Evolutionary conservation across 2,113 vertebrate species (phyloP).

Genomic region (Vireo altiloquus): DNA sequence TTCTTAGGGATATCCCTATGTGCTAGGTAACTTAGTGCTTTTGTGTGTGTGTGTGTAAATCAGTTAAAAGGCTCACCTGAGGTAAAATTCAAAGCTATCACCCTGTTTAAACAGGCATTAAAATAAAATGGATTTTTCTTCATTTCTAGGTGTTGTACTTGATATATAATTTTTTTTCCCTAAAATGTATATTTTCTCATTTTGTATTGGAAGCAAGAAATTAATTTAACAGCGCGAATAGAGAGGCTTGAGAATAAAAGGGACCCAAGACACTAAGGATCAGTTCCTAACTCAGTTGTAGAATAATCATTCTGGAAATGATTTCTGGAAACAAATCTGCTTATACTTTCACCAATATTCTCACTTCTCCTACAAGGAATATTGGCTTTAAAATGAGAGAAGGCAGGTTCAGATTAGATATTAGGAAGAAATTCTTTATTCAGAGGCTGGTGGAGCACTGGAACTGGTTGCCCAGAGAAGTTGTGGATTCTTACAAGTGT

Average conservation of each 20-base stretch:
- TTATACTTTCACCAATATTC: not conserved
- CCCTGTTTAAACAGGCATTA: not conserved
- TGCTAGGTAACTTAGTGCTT: not conserved
- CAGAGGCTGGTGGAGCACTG: not conserved
- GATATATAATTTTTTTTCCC: not conserved
- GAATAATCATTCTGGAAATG: not conserved
- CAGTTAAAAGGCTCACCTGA: not conserved
- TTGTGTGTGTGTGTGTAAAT: not conserved
- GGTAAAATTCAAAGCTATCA: not conserved
- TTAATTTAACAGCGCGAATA: not conserved
- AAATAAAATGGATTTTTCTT: not conserved
- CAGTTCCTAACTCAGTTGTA: not conserved
- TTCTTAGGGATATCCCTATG: not conserved
- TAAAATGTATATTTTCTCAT: not conserved
- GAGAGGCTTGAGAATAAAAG: not conserved
- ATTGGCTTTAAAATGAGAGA: not conserved
- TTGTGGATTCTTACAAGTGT: not conserved
- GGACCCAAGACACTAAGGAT: not conserved
- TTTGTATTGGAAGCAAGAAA: not conserved
- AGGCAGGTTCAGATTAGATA: not conserved
- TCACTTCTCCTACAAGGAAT: not conserved
- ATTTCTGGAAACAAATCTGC: not conserved
- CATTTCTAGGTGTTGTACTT: not conserved
- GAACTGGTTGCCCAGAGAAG: not conserved
- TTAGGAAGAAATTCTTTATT: not conserved